Percentiles rank a stretch among this genome's conserved stretches.
Evolutionary conservation across 1,140 invertebrate genomes (phyloP).

Genomic region (Chymomyza costata): DNA sequence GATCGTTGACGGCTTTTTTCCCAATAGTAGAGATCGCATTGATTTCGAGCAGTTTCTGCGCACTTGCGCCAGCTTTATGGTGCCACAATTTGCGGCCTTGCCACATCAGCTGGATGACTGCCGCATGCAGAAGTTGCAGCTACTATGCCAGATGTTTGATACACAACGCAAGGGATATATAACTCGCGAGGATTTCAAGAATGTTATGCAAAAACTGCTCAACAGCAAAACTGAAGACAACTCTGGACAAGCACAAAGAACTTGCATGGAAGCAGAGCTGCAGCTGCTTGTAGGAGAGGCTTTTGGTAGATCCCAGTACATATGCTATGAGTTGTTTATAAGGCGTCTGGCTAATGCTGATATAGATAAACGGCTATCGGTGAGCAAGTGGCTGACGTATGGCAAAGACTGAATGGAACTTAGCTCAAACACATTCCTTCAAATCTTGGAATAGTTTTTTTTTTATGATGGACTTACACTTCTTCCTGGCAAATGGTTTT

Average conservation of each 20-base stretch:
- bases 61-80: conserved; percentile 31
- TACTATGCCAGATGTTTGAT: conserved; percentile 42
- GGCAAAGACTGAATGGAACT: no score
- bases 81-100: conserved; percentile 10
- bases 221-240: neutral
- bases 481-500: no score
- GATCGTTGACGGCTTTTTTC: conserved; percentile 46
- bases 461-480: no score
- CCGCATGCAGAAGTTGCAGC: conserved; percentile 29
- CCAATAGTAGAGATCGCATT: conserved; percentile 15
- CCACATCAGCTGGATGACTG: neutral
- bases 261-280: conserved; percentile 18
- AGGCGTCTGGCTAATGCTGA: conserved; percentile 14
- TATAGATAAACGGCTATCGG: conserved; percentile 15
- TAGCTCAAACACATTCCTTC: no score
- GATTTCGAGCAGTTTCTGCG: conserved; percentile 36
- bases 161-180: conserved; percentile 15
- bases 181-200: conserved; percentile 27
- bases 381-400: conserved; percentile 37
- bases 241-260: neutral
- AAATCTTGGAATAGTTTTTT: no score
- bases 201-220: conserved; percentile 16
- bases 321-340: conserved; percentile 35
- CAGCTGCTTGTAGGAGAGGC: conserved; percentile 29
- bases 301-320: conserved; percentile 3